Conservation (phyloP, 2,113 vertebrate species). For the Petromus typicus region DNA sequence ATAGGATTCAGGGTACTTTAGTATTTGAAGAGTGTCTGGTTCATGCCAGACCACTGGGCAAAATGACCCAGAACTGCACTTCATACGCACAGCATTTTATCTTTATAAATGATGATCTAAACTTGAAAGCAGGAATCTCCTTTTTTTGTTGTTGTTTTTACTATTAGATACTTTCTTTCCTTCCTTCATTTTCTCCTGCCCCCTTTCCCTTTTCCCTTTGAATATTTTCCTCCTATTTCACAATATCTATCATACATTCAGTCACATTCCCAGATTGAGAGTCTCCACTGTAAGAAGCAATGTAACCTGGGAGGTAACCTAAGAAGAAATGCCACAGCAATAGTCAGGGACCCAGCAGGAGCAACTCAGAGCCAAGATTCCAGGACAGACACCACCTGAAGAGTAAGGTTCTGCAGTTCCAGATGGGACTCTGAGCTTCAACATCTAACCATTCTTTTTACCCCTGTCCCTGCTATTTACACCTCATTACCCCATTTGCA, state of each 20-base stretch:
- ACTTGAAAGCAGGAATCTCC: not conserved
- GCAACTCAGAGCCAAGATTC: not conserved
- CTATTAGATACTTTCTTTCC: too few species aligned
- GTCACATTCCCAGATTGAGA: not conserved
- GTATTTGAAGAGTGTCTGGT: not conserved
- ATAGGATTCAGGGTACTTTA: slow-evolving; percentile 13
- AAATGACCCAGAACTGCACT: not conserved
- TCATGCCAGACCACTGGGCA: not conserved
- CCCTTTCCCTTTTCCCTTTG: too few species aligned
- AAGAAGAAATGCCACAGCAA: not conserved
- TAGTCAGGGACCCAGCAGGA: not conserved
- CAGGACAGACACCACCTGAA: not conserved
- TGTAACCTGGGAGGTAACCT: not conserved
- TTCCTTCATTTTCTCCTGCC: too few species aligned
- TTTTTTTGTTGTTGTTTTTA: too few species aligned
- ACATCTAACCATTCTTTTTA: not conserved
- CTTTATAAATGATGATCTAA: slow-evolving; percentile 26
- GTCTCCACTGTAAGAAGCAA: not conserved
- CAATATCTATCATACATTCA: too few species aligned
- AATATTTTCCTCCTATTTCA: too few species aligned
- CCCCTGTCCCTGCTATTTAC: not conserved
- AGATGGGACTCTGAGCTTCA: not conserved
- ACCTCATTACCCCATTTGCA: not conserved
- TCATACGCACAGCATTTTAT: not conserved
- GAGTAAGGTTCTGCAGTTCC: not conserved